Conservation (phyloP, 2,888 invertebrate genomes). For the Eilema caniola region DNA sequence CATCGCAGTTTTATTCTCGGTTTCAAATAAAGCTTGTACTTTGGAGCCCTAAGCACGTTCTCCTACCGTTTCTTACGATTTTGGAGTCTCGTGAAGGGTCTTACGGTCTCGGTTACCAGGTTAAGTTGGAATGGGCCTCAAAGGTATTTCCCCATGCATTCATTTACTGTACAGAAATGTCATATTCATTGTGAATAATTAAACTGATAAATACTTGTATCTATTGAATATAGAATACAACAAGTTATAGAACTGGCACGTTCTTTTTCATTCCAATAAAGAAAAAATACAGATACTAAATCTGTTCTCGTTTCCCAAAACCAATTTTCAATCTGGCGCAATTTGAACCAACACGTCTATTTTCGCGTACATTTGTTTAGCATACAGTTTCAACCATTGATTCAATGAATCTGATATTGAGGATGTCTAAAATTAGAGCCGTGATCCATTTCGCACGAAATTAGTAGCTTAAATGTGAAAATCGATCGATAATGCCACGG, state of each 20-base stretch:
- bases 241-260: not conserved
- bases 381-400: constrained; percentile 8
- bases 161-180: no score
- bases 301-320: not conserved
- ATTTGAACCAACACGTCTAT: constrained; percentile 1
- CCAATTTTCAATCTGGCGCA: not conserved
- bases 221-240: no score
- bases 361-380: constrained; percentile 8
- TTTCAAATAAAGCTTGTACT: no score
- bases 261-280: not conserved
- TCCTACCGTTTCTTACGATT: no score
- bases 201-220: no score
- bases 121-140: no score
- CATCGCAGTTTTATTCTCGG: no score
- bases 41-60: no score
- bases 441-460: not conserved
- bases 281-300: not conserved
- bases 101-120: no score
- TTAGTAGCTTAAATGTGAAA: constrained; percentile 4
- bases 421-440: constrained; percentile 8
- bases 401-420: not conserved
- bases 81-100: no score
- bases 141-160: no score
- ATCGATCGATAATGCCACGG: not conserved
- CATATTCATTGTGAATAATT: no score